Conservation (phyloP, 2,888 invertebrate species). For the Caenorhabditis doughertyi region DNA sequence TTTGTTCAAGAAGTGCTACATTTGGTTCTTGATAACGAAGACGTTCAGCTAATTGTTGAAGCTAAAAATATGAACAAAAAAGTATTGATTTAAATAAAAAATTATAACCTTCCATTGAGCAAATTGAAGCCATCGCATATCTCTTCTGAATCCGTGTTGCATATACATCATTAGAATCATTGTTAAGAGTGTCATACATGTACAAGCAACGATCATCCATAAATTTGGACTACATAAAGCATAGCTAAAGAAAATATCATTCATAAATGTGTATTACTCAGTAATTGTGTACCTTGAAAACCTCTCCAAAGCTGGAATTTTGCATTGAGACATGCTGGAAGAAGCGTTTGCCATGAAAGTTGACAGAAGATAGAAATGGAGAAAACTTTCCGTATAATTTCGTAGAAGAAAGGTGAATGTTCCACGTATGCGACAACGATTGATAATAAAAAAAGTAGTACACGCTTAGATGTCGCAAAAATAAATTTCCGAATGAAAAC, state of each 20-base stretch:
- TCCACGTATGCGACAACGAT: no score
- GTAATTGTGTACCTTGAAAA: not conserved
- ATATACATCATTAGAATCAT: conserved; percentile 37
- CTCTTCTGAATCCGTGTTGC: conserved; percentile 35
- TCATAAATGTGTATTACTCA: not conserved
- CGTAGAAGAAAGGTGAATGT: no score
- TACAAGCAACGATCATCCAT: conserved; percentile 55
- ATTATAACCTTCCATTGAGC: conserved; percentile 35
- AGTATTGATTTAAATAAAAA: not conserved
- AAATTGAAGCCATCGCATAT: conserved; percentile 33
- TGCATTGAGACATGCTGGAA: not conserved
- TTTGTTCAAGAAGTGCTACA: conserved; percentile 42
- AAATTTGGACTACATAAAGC: conserved; percentile 50
- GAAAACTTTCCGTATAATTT: no score
- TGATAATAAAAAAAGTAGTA: no score
- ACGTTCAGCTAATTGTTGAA: conserved; percentile 46
- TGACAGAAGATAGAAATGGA: not conserved
- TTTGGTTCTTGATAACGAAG: conserved; percentile 52
- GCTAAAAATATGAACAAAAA: not conserved
- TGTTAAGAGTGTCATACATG: conserved; percentile 47
- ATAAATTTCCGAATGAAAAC: no score
- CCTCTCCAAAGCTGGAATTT: not conserved
- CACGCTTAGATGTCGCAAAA: no score
- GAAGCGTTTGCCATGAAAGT: not conserved
- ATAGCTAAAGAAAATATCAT: conserved; percentile 20